Evolutionary conservation across 2,113 vertebrate genomes (phyloP), one percentile per base, ranked within the genome.

Genomic region (Rhinoptilus africanus): DNA sequence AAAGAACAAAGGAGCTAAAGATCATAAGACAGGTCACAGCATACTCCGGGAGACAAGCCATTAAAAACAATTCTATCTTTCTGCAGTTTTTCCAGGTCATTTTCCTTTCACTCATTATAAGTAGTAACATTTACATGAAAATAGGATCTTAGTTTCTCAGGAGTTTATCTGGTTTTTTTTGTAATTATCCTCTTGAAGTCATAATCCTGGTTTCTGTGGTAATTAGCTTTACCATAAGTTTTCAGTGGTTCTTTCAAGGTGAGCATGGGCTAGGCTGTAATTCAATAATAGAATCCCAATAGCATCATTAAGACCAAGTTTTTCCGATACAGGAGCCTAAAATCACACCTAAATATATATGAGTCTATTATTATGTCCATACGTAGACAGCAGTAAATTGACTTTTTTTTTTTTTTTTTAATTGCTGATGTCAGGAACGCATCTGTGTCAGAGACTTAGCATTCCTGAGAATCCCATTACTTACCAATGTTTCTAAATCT

Each of bases 81-180:
- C 86, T 56, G 8, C 39, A 76, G 35, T 92, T 94, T 94, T 96
- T 92, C 86, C 92, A 93, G 92, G 91, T 95, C 93, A 87, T 95
- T 92, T 92, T 89, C 66, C 35, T 45, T 92, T 95, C 88, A 79
- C 39, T 93, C 57, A 48, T 84, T 84, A 39, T 62, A 88, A 95
- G 41, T 82, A 64, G 19, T 35, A 93, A 35, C 73, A 96, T 92
- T 93, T 96, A 89, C 86, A 96, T 92, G 47, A 93, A 92, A 96
- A 95, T 76, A 89, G 51, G 21, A 63, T 80, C n/a, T 89, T 80
- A 41, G 69, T 94, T 95, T 91, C 81, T 93, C 41, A 74, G 48
- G 74, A 95, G 43, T 91, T 96, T 83, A 68, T 94, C 69, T 80
- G 8, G 14, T 91, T 43, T 82, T 87, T 87, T 85, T 88, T 87